These are phyloP conservation scores for Cyrtonyx montezumae DNA, from an alignment of 2,113 vertebrate genomes.

Conservation along the genomic window DNA sequence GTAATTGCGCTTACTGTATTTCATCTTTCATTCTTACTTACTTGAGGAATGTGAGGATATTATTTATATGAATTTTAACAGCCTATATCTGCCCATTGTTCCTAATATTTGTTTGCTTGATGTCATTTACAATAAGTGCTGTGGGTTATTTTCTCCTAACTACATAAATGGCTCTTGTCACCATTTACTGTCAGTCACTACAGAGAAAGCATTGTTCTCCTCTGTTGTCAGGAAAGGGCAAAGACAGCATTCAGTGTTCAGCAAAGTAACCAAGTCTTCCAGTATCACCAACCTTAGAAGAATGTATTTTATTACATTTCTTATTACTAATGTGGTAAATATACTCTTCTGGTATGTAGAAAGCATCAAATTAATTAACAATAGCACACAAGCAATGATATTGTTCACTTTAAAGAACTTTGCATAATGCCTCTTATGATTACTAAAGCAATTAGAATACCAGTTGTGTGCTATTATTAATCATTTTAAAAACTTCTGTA, in stretches of 20 bases:
- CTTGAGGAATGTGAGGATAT: neutral
- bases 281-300: neutral
- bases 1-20: neutral
- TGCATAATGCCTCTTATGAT: slow-evolving; percentile 35
- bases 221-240: neutral
- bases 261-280: neutral
- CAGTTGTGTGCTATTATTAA: slow-evolving; percentile 52
- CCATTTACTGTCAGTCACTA: neutral
- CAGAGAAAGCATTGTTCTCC: neutral
- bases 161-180: slow-evolving; percentile 1
- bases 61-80: neutral
- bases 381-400: slow-evolving; percentile 46
- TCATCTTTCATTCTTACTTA: neutral
- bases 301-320: neutral
- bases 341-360: neutral
- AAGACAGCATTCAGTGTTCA: neutral
- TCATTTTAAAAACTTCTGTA: slow-evolving; percentile 46
- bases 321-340: neutral
- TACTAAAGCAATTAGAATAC: slow-evolving; percentile 62
- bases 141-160: neutral
- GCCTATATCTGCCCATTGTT: neutral
- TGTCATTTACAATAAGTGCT: neutral
- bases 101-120: slow-evolving; percentile 10
- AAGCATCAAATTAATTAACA: slow-evolving; percentile 61
- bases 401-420: slow-evolving; percentile 59